Conservation (phyloP, 1,140 invertebrate species). For the Lepeophtheirus salmonis region DNA sequence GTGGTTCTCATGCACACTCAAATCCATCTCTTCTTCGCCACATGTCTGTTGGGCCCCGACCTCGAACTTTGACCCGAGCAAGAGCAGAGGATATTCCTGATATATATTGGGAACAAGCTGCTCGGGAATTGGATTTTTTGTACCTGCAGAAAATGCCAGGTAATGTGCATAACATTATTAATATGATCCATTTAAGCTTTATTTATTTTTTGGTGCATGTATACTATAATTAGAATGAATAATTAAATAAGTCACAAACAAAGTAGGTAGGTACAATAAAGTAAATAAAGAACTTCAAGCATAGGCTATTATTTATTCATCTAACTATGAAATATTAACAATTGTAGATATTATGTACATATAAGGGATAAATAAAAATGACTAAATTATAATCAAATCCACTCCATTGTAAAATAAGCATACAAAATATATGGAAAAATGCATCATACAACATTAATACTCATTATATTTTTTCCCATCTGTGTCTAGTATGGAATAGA, state of each 20-base stretch:
- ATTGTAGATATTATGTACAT: background rate
- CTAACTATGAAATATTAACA: background rate
- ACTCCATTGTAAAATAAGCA: background rate
- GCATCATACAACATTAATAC: no score
- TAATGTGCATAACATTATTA: no score
- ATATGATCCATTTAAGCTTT: no score
- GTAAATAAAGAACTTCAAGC: no score
- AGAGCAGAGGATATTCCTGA: conserved; percentile 17
- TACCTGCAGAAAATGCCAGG: conserved; percentile 18
- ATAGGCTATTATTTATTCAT: no score
- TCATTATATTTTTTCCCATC: background rate
- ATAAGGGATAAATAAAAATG: background rate
- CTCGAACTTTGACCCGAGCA: background rate
- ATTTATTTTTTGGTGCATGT: no score
- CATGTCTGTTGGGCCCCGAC: background rate
- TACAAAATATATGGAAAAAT: no score
- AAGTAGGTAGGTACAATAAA: no score
- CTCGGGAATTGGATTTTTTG: conserved; percentile 16
- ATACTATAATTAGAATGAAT: no score
- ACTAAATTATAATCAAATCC: background rate
- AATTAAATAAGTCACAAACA: no score
- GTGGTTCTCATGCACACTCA: background rate
- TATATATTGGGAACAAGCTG: conserved; percentile 17
- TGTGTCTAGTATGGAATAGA: background rate
- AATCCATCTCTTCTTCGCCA: background rate